Evolutionary conservation across 2,888 invertebrate species (phyloP).

Genomic region (Drosophila meridionalis): DNA sequence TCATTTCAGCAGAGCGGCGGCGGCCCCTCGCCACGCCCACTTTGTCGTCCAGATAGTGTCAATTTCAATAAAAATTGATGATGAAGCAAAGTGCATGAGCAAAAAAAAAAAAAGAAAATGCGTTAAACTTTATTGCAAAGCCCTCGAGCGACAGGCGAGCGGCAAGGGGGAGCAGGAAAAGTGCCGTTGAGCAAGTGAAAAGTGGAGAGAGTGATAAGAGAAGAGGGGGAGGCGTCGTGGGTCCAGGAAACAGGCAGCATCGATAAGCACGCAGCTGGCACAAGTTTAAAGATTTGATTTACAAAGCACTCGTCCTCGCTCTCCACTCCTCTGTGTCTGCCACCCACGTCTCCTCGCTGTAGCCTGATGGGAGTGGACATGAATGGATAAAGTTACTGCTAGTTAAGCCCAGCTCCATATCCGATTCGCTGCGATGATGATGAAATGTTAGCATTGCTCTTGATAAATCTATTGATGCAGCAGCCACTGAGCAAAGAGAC

Average conservation of each 20-base stretch:
- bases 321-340: not conserved
- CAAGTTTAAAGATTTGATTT: constrained; percentile 78
- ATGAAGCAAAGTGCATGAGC: constrained; percentile 68
- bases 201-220: not conserved
- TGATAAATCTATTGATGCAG: constrained; percentile 51
- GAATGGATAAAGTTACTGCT: constrained; percentile 42
- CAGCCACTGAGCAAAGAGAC: constrained; percentile 40
- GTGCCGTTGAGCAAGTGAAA: not conserved
- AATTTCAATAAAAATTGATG: constrained; percentile 81
- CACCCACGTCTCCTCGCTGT: not conserved
- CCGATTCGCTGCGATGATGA: constrained; percentile 54
- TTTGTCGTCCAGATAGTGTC: constrained; percentile 68
- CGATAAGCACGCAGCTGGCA: constrained; percentile 67
- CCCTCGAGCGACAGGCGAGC: not conserved
- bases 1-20: constrained; percentile 35
- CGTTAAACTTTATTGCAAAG: constrained; percentile 73
- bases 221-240: not conserved
- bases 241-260: constrained; percentile 23
- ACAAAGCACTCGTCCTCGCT: constrained; percentile 47
- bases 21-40: constrained; percentile 15
- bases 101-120: constrained; percentile 46
- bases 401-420: constrained; percentile 14
- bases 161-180: not conserved
- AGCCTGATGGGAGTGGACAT: constrained; percentile 36
- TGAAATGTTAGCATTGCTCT: constrained; percentile 65